Evolutionary conservation across 1,140 invertebrate species (phyloP).

Genomic region (Oryctes rhinoceros): DNA sequence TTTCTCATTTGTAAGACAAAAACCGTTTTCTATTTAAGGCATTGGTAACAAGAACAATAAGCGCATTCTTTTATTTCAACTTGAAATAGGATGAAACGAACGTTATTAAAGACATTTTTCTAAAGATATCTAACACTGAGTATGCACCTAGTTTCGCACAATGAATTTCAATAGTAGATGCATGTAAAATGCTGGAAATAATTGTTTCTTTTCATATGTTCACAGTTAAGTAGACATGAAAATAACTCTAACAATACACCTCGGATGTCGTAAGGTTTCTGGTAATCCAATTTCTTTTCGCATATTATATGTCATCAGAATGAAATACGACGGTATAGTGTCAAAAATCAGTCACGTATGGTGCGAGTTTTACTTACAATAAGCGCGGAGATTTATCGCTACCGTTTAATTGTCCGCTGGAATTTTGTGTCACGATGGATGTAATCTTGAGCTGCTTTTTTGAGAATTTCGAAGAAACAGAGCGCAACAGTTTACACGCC

Average conservation of each 20-base stretch:
- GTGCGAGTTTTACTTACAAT: background rate
- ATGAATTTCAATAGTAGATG: no score
- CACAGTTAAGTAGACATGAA: background rate
- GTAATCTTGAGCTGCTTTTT: slow-evolving; percentile 75
- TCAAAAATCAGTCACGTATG: slow-evolving; percentile 27
- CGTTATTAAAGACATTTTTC: no score
- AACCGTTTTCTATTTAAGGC: no score
- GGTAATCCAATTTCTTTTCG: slow-evolving; percentile 14
- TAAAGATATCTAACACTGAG: no score
- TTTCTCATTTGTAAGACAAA: no score
- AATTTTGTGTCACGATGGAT: slow-evolving; percentile 65
- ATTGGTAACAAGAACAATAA: no score
- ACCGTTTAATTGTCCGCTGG: slow-evolving; percentile 3
- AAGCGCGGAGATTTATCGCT: slow-evolving; percentile 7
- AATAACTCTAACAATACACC: background rate
- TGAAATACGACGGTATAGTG: slow-evolving; percentile 3
- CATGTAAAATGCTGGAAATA: background rate
- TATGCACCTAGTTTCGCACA: no score
- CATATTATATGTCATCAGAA: background rate
- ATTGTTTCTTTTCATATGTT: background rate
- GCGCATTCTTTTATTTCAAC: no score
- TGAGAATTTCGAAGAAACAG: slow-evolving; percentile 70
- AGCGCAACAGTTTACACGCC: slow-evolving; percentile 70
- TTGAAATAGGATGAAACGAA: no score
- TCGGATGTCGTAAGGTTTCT: slow-evolving; percentile 12